Percentiles rank a stretch among this genome's conserved stretches.
Evolutionary conservation across 1,140 invertebrate genomes (phyloP).

Genomic region (Temnothorax longispinosus): DNA sequence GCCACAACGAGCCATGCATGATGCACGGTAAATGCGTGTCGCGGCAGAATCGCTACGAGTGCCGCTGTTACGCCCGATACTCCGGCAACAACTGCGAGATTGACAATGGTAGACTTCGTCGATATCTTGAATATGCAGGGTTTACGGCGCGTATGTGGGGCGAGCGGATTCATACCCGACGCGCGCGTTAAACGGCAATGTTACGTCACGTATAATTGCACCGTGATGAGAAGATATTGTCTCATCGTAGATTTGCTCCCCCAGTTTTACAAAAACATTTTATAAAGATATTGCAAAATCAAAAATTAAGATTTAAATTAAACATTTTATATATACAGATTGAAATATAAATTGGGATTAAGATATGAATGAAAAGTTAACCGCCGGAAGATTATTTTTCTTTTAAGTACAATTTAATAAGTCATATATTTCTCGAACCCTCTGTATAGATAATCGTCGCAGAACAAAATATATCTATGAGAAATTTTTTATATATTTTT

Average conservation of each 20-base stretch:
- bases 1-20: conserved; percentile 93
- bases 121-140: conserved; percentile 52
- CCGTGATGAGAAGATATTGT: neutral
- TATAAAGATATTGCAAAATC: neutral
- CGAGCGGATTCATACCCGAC: conserved; percentile 47
- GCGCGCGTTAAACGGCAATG: conserved; percentile 33
- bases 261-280: neutral
- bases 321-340: neutral
- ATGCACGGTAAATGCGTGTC: conserved; percentile 92
- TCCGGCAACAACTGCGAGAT: conserved; percentile 94
- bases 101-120: conserved; percentile 87
- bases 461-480: neutral
- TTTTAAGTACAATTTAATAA: neutral
- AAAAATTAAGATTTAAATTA: neutral
- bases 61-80: conserved; percentile 92
- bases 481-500: conserved; percentile 1
- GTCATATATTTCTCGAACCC: neutral
- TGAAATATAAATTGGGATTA: neutral
- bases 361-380: neutral
- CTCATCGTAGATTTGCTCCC: neutral
- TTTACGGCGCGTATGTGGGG: conserved; percentile 23
- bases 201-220: conserved; percentile 23
- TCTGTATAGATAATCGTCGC: neutral
- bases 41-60: conserved; percentile 91
- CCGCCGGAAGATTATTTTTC: neutral